Percentiles rank a stretch among this genome's conserved stretches.
phyloP scores from a whole-genome alignment of 2,888 invertebrate species.

The Gymnocheta viridis region DNA sequence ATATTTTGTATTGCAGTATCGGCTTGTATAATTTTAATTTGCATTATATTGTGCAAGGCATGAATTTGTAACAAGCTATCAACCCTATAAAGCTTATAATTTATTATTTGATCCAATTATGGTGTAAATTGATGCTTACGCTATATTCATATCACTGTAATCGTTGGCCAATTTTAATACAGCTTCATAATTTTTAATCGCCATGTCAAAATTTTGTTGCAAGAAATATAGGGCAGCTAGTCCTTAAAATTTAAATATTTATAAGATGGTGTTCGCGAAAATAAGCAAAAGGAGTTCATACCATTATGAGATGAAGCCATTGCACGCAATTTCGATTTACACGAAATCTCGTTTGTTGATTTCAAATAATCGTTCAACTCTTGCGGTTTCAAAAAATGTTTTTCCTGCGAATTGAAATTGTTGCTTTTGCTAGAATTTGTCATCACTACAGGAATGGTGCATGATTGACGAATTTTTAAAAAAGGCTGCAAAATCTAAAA shows the following conservation, averaged over 20 bases:
- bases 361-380: constrained; percentile 87
- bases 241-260: constrained; percentile 78
- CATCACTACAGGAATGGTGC: constrained; percentile 86
- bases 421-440: neutral
- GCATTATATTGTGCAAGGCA: constrained; percentile 86
- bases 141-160: constrained; percentile 74
- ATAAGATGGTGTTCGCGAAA: too few relatives aligned
- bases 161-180: constrained; percentile 83
- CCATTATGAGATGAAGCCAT: constrained; percentile 87
- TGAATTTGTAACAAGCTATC: constrained; percentile 87
- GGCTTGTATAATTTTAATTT: constrained; percentile 79
- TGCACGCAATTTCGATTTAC: constrained; percentile 85
- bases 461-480: constrained; percentile 86
- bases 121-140: constrained; percentile 71
- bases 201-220: constrained; percentile 82
- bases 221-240: constrained; percentile 86
- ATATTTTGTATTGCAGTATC: neutral
- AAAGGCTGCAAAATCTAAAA: constrained; percentile 85
- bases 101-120: neutral
- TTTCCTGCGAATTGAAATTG: constrained; percentile 78
- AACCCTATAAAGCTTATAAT: constrained; percentile 78
- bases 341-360: constrained; percentile 84
- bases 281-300: too few relatives aligned
- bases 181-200: constrained; percentile 85
- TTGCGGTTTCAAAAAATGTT: constrained; percentile 84